These are phyloP conservation scores for Heterocephalus glaber DNA, from an alignment of 2,113 vertebrate species.

Conservation along the genomic window DNA sequence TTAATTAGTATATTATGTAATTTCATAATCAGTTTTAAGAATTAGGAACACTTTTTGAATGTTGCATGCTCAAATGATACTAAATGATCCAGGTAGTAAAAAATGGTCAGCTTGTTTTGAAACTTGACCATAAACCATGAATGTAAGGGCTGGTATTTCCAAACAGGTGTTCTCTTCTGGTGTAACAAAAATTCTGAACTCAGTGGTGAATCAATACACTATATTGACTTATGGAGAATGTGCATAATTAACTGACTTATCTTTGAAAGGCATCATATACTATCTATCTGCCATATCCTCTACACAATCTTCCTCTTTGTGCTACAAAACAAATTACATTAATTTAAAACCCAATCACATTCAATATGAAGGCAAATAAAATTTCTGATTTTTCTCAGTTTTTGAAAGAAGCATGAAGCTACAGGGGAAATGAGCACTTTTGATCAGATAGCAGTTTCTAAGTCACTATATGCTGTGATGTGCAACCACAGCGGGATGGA, in stretches of 20 bases:
- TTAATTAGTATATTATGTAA: neutral
- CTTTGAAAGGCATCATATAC: neutral
- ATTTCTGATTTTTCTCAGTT: neutral
- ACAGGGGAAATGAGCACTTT: neutral
- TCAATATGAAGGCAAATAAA: neutral
- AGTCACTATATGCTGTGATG: neutral
- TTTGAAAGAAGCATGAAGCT: neutral
- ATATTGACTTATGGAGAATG: neutral
- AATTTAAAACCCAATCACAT: neutral
- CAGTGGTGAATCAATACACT: neutral
- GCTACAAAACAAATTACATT: neutral
- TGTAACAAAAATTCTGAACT: neutral
- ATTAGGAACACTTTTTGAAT: neutral
- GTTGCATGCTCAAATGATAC: accelerated
- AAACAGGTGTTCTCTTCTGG: neutral
- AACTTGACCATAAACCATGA: neutral
- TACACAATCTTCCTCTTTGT: neutral
- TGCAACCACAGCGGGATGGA: no score
- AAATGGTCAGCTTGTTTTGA: neutral
- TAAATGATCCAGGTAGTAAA: neutral
- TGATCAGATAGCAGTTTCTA: neutral
- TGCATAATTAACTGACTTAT: neutral
- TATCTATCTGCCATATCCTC: neutral
- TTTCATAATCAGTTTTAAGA: neutral
- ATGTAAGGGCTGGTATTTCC: neutral